These are phyloP conservation scores for Morone saxatilis DNA, from an alignment of 2,113 vertebrate species.

Conservation along the genomic window DNA sequence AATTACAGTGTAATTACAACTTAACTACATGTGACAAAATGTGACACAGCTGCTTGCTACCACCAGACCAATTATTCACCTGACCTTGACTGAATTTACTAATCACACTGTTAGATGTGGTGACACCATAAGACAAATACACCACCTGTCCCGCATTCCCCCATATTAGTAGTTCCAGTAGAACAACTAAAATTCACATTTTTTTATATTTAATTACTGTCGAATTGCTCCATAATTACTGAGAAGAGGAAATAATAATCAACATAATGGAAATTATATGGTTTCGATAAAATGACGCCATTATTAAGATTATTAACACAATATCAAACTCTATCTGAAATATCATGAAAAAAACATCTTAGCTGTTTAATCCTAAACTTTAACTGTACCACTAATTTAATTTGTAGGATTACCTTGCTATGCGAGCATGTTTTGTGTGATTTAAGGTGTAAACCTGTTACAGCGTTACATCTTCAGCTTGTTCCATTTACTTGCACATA, in stretches of 20 bases:
- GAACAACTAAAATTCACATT: constrained; percentile 1
- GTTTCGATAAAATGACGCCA: constrained; percentile 4
- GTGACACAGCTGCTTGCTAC: constrained; percentile 57
- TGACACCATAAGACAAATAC: constrained; percentile 39
- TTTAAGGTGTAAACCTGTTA: not conserved
- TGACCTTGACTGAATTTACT: constrained; percentile 63
- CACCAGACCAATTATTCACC: constrained; percentile 50
- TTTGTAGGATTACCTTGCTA: not conserved
- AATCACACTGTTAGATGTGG: constrained; percentile 41
- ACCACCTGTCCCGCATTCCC: constrained; percentile 27
- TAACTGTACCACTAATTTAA: not conserved
- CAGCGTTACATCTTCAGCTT: not conserved
- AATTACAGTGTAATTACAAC: constrained; percentile 58
- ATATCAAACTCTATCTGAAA: constrained; percentile 3
- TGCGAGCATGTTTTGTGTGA: constrained; percentile 4
- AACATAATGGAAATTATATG: not conserved
- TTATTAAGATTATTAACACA: constrained; percentile 8
- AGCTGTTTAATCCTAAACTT: not conserved
- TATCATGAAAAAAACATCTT: not conserved
- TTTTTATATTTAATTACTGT: constrained; percentile 18
- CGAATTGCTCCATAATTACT: constrained; percentile 27
- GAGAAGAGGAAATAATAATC: constrained; percentile 19
- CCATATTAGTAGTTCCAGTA: not conserved
- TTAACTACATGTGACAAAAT: constrained; percentile 53
- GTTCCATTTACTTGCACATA: constrained; percentile 8